These are phyloP conservation scores for Drosophila leonis DNA, from an alignment of 2,888 invertebrate genomes.

Conservation along the genomic window DNA sequence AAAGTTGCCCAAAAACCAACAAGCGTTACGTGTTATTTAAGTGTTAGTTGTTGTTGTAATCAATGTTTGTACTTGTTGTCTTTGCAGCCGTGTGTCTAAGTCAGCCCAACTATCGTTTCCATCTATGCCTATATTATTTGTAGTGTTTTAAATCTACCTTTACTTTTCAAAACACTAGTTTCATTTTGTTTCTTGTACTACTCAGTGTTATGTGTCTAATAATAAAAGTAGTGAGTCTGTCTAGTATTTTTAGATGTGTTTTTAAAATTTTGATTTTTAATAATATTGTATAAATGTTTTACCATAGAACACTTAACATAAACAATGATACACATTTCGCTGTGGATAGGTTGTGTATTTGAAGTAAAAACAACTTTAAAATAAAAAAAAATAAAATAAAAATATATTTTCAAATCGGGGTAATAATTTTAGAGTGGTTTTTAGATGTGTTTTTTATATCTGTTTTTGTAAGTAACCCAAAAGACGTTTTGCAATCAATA, in stretches of 20 bases:
- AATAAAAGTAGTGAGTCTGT: slow-evolving; percentile 19
- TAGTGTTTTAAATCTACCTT: slow-evolving; percentile 36
- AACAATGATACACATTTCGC: background rate
- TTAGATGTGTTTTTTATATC: background rate
- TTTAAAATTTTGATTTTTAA: background rate
- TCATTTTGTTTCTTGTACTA: slow-evolving; percentile 2
- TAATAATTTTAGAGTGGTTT: background rate
- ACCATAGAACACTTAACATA: slow-evolving; percentile 25
- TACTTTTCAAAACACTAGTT: slow-evolving; percentile 22
- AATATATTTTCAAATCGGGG: background rate
- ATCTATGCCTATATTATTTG: slow-evolving; percentile 63
- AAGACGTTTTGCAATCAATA: background rate
- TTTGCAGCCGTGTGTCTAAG: slow-evolving; percentile 58
- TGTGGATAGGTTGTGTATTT: background rate
- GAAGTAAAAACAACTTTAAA: background rate
- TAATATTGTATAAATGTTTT: background rate
- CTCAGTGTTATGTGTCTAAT: slow-evolving; percentile 20
- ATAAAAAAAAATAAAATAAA: background rate
- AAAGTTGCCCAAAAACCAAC: slow-evolving; percentile 52
- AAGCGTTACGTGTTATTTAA: slow-evolving; percentile 58
- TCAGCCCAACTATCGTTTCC: slow-evolving; percentile 41
- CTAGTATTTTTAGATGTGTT: slow-evolving; percentile 12
- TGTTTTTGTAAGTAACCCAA: background rate
- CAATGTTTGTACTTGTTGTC: slow-evolving; percentile 75
- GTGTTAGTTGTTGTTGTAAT: slow-evolving; percentile 81